Base-by-base conservation (phyloP, 92 coral and sea anemone species). In the Paragorgia papillata region DNA sequence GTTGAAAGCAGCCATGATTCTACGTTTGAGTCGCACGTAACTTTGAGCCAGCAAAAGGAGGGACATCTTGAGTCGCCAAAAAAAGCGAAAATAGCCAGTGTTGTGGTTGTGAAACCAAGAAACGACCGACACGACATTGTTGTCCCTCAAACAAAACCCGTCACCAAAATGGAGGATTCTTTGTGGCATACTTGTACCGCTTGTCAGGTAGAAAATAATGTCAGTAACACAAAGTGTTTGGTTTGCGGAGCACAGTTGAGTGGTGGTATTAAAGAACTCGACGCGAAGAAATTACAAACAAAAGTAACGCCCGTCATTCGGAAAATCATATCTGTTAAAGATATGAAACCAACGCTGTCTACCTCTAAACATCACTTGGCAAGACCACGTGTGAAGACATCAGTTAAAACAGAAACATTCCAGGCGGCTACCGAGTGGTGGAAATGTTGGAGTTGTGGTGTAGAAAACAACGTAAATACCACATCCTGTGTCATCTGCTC, bases 191-290 rank as follows among this genome's bases (percentile, higher is more conserved):
- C 54, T 27, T 69, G 76, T 49, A 7, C 76, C 12, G 33, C 12
- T 30, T 69, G 76, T 79, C 66, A 66, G 24, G 35, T 67, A 14
- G 62, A 37, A 22, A 79, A 67, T 77, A 68, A 79, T 53, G 17
- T 49, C 12, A 35, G 48, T 28, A 69, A 69, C 54, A 24, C 34
- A 1, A 22, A 48, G 27, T 69, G 76, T 51, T 51, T 22, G 26
- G 26, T 51, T 6, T 51, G 58, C 17, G 58, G 58, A 5, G 26
- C 58, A 17, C 9, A 17, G 7, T 51, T 51, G 17, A 37, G 6
- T 37, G 43, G n/a, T n/a, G n/a, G n/a, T n/a, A n/a, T n/a, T n/a
- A n/a, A 37, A 5, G 43, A 4, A 37, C 43, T 5, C 43, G 12
- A 12, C 43, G 12, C 12, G 43, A 37, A 37, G 5, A 37, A n/a